Percentiles rank a stretch among this genome's conserved stretches.
Evolutionary conservation across 92 coral and sea anemone genomes (phyloP).

Genomic region (Galaxea fascicularis): DNA sequence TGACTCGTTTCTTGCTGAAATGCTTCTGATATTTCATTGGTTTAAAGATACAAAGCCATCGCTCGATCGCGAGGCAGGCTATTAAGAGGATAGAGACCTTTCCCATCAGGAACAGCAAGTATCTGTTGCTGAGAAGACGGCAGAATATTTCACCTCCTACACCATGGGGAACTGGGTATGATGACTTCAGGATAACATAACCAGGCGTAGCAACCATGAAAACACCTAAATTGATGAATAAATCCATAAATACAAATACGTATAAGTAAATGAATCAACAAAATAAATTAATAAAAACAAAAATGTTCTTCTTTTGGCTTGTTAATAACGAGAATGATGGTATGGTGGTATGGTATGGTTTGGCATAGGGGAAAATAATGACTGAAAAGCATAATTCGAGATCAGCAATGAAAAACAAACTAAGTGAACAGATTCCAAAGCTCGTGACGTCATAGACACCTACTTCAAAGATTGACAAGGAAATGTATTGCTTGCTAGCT

Average conservation of each 20-base stretch:
- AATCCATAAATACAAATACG: no score
- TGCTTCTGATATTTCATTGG: conserved; percentile 52
- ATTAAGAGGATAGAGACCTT: conserved; percentile 58
- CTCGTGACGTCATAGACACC: no score
- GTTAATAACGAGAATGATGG: no score
- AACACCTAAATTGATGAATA: background rate
- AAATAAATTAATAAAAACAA: background rate
- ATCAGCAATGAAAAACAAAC: no score
- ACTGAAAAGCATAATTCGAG: no score
- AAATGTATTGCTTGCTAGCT: no score
- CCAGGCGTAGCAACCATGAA: conserved; percentile 31
- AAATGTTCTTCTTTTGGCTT: no score
- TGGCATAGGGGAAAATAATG: no score
- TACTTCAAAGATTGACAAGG: no score
- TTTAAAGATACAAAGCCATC: conserved; percentile 60
- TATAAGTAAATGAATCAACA: no score
- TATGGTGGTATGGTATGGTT: no score
- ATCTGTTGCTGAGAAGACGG: conserved; percentile 53
- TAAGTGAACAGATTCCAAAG: no score
- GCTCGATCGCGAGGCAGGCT: conserved; percentile 60
- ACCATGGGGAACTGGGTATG: conserved; percentile 51
- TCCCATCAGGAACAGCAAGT: conserved; percentile 51
- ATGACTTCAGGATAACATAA: conserved; percentile 26
- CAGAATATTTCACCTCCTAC: conserved; percentile 56
- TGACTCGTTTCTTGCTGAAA: conserved; percentile 52